A percentile compares a stretch with the other conserved stretches of the same genome.
Evolutionary conservation across 2,797 vertebrate species (phyloP).

Genomic region (Macropodus opercularis): DNA sequence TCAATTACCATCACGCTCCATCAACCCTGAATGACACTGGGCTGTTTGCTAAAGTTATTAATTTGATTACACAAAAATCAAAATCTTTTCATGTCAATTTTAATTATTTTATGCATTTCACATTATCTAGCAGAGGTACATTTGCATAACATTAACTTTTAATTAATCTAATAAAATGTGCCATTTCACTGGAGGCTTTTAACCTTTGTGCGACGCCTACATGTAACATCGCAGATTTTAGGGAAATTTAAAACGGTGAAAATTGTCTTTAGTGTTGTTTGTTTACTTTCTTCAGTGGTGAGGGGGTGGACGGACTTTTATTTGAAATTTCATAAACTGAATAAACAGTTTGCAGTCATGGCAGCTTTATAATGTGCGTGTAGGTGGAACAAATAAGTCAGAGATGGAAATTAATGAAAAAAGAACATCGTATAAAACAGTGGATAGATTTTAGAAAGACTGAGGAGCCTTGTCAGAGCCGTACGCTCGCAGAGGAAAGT

Average conservation of each 20-base stretch:
- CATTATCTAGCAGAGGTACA: slow-evolving; percentile 21
- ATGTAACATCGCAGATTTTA: slow-evolving; percentile 26
- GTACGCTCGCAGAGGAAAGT: slow-evolving; percentile 48
- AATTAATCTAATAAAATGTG: slow-evolving; percentile 31
- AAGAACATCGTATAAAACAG: slow-evolving; percentile 42
- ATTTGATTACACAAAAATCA: slow-evolving; percentile 41
- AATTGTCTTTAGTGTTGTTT: slow-evolving; percentile 35
- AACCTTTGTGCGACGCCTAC: slow-evolving; percentile 21
- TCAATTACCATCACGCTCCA: slow-evolving; percentile 15
- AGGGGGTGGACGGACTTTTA: slow-evolving; percentile 61
- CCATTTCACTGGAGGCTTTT: slow-evolving; percentile 18
- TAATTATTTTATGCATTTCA: slow-evolving; percentile 39
- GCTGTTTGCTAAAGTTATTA: slow-evolving; percentile 15
- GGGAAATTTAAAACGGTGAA: slow-evolving; percentile 33
- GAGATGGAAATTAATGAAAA: slow-evolving; percentile 56
- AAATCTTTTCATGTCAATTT: slow-evolving; percentile 34
- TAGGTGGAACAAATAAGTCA: slow-evolving; percentile 72
- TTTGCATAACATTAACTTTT: slow-evolving; percentile 48
- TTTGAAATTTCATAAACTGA: slow-evolving; percentile 58
- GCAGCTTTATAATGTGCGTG: slow-evolving; percentile 57
- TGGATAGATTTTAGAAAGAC: slow-evolving; percentile 41
- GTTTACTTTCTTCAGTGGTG: slow-evolving; percentile 46
- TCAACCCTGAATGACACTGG: slow-evolving; percentile 12
- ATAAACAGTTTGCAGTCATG: slow-evolving; percentile 35
- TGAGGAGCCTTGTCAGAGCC: slow-evolving; percentile 41